Evolutionary conservation across 2,888 invertebrate genomes (phyloP).

Genomic region (Uropetala carovei): DNA sequence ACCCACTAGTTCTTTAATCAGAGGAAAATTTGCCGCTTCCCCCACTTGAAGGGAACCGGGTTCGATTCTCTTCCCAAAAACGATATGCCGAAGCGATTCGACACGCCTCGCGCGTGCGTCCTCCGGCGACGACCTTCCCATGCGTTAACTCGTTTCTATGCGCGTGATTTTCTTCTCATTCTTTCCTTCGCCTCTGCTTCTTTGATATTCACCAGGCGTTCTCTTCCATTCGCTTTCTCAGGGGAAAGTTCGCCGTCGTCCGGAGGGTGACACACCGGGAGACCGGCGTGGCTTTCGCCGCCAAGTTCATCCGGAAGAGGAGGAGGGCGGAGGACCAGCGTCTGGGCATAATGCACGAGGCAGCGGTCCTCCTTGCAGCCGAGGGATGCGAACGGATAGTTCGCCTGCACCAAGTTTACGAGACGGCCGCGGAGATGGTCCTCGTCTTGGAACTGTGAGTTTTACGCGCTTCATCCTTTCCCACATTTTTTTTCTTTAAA

Average conservation of each 20-base stretch:
- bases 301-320: slow-evolving; percentile 95
- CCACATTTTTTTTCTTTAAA: not conserved
- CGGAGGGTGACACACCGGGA: slow-evolving; percentile 92
- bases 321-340: slow-evolving; percentile 91
- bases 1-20: no score
- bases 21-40: no score
- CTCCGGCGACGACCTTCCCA: not conserved
- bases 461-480: not conserved
- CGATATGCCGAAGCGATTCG: not conserved
- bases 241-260: slow-evolving; percentile 98
- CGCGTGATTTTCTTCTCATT: not conserved
- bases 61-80: not conserved
- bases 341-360: slow-evolving; percentile 95
- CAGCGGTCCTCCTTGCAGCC: slow-evolving; percentile 93
- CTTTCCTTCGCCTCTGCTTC: not conserved
- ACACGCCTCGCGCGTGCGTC: not conserved
- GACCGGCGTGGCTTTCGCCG: slow-evolving; percentile 94
- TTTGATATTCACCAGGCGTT: slow-evolving; percentile 66
- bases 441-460: slow-evolving; percentile 93
- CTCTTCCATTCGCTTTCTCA: slow-evolving; percentile 77
- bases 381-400: slow-evolving; percentile 91
- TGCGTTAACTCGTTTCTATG: not conserved
- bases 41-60: no score
- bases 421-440: slow-evolving; percentile 82
- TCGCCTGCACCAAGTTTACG: slow-evolving; percentile 92